Evolutionary conservation across 1,140 invertebrate species (phyloP).

Genomic region (Drosophila takahashii): DNA sequence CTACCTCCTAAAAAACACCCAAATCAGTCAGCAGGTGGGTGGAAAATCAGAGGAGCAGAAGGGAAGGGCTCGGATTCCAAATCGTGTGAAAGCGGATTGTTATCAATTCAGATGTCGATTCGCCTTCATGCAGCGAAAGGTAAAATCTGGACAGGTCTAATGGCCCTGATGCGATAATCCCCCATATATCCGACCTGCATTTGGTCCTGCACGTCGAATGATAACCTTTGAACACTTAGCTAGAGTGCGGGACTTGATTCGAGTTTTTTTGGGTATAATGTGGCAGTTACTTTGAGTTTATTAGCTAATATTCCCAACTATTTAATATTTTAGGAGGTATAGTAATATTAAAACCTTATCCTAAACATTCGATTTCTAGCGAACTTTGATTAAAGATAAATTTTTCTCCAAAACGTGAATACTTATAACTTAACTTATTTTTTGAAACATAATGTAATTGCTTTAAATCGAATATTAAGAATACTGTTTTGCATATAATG

Average conservation of each 20-base stretch:
- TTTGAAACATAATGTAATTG: too few species aligned
- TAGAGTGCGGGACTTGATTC: slow-evolving; percentile 5
- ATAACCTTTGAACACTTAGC: slow-evolving; percentile 28
- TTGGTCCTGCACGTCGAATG: background rate
- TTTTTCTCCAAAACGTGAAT: too few species aligned
- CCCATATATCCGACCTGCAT: slow-evolving; percentile 32
- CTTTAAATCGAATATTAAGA: too few species aligned
- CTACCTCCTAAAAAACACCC: background rate
- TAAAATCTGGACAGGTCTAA: slow-evolving; percentile 31
- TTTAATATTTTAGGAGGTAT: too few species aligned
- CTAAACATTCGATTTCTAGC: too few species aligned
- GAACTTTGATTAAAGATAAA: too few species aligned
- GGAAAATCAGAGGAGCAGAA: slow-evolving; percentile 7
- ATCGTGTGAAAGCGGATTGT: slow-evolving; percentile 62
- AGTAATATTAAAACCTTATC: too few species aligned
- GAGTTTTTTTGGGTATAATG: background rate
- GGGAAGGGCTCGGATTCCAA: slow-evolving; percentile 28
- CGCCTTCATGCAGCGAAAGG: slow-evolving; percentile 27
- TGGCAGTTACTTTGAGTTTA: too few species aligned
- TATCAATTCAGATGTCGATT: slow-evolving; percentile 62
- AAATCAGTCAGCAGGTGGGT: slow-evolving; percentile 10
- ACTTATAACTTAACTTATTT: too few species aligned
- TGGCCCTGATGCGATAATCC: slow-evolving; percentile 47
- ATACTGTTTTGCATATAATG: too few species aligned
- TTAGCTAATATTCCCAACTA: background rate